A percentile compares a stretch with the other conserved stretches of the same genome.
Conservation (phyloP, 2,888 invertebrate species). For the Hemistola chrysoprasaria region DNA sequence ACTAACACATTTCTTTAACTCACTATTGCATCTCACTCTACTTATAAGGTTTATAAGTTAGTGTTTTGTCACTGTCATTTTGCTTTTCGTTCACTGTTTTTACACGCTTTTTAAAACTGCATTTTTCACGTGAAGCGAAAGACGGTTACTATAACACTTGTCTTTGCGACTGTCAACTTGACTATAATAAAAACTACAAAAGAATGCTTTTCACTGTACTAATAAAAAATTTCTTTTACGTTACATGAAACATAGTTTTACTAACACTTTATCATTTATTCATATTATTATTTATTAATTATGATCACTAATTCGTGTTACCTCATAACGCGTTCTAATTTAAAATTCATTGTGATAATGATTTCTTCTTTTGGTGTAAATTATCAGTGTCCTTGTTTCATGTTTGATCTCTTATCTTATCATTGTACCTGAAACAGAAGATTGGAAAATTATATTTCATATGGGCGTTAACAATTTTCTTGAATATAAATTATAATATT, state of each 20-base stretch:
- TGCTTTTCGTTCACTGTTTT: not conserved
- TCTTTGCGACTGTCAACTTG: too few species aligned
- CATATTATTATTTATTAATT: too few species aligned
- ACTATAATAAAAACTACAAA: too few species aligned
- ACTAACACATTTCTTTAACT: constrained; percentile 11
- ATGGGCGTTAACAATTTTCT: too few species aligned
- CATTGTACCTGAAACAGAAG: constrained; percentile 28
- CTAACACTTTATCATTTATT: too few species aligned
- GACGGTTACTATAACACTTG: too few species aligned
- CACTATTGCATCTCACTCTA: too few species aligned
- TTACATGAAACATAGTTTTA: too few species aligned
- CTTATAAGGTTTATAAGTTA: too few species aligned
- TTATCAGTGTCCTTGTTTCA: constrained; percentile 25
- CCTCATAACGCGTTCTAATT: constrained; percentile 15
- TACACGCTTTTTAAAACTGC: not conserved
- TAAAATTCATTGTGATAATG: constrained; percentile 21
- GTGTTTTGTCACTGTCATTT: constrained; percentile 10
- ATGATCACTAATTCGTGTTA: constrained; percentile 21
- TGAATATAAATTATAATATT: too few species aligned
- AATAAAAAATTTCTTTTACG: too few species aligned
- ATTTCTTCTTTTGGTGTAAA: constrained; percentile 21
- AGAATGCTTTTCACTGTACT: too few species aligned
- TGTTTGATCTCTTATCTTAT: constrained; percentile 27
- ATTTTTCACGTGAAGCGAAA: not conserved
- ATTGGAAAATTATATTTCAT: constrained; percentile 13